A percentile compares a stretch with the other conserved stretches of the same genome.
These are phyloP conservation scores for Rugalucina vietnamica DNA, from an alignment of 2,888 invertebrate genomes.

Conservation along the genomic window DNA sequence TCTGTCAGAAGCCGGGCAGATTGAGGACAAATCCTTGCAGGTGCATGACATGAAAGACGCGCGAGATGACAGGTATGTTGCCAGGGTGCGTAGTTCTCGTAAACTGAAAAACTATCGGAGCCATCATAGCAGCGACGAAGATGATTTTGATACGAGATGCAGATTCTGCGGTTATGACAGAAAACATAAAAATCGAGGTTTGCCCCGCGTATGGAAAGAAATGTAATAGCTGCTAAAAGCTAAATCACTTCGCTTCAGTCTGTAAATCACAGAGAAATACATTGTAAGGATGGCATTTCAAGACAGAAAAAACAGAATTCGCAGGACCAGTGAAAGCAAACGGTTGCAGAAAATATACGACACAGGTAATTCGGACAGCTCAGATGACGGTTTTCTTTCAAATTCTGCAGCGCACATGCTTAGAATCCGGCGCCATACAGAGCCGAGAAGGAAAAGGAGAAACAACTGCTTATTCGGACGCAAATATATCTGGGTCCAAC, in stretches of 20 bases:
- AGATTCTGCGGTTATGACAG: not conserved
- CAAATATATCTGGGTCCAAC: not conserved
- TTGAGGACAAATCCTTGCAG: slow-evolving; percentile 1
- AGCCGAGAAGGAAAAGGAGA: not conserved
- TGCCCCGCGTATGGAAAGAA: not conserved
- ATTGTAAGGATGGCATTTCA: not conserved
- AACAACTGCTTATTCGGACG: too few species aligned
- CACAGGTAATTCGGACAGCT: not conserved
- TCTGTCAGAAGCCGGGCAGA: too few species aligned
- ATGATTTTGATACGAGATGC: not conserved
- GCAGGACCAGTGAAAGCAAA: not conserved
- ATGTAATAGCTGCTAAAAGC: not conserved
- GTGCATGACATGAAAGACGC: not conserved
- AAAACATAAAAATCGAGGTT: not conserved
- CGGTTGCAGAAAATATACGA: not conserved
- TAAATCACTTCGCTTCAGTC: too few species aligned
- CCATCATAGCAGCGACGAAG: not conserved
- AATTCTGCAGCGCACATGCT: not conserved
- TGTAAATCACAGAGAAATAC: not conserved
- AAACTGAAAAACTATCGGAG: not conserved
- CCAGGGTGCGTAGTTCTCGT: not conserved
- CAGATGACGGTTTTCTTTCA: not conserved
- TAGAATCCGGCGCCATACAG: not conserved
- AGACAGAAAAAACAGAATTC: not conserved
- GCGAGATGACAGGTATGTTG: not conserved